phyloP scores from a whole-genome alignment of 2,113 vertebrate species.

The Meleagris gallopavo region DNA sequence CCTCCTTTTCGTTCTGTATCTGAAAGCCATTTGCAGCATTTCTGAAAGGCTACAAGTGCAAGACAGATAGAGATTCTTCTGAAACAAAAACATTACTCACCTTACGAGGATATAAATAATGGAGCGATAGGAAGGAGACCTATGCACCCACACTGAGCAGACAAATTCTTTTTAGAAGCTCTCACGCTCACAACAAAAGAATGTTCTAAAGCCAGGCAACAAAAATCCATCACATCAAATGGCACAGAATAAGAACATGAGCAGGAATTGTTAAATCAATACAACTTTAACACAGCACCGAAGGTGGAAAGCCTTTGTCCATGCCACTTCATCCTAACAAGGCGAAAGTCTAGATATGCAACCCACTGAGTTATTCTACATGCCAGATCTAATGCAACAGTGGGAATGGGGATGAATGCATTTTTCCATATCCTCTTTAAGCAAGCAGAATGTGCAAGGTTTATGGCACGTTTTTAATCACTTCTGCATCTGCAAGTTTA shows the following conservation, averaged over 20 bases:
- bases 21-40: neutral
- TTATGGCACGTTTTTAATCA: neutral
- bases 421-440: neutral
- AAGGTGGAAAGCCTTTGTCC: neutral
- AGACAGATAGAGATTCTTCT: neutral
- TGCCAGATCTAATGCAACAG: neutral
- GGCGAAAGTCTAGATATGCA: conserved; percentile 32
- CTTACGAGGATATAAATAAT: neutral
- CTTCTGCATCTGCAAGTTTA: neutral
- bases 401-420: neutral
- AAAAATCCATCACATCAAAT: conserved; percentile 15
- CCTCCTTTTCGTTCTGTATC: neutral
- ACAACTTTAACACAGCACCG: neutral
- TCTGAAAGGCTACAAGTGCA: neutral
- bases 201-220: neutral
- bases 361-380: neutral
- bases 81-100: neutral
- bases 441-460: neutral
- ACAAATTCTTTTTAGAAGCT: neutral
- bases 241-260: neutral
- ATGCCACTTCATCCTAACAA: neutral
- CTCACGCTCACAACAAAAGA: neutral
- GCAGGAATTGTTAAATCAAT: neutral
- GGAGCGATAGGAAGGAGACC: neutral
- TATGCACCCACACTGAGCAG: neutral